Evolutionary conservation across 2,797 vertebrate species (phyloP).

Genomic region (Cuniculus paca): DNA sequence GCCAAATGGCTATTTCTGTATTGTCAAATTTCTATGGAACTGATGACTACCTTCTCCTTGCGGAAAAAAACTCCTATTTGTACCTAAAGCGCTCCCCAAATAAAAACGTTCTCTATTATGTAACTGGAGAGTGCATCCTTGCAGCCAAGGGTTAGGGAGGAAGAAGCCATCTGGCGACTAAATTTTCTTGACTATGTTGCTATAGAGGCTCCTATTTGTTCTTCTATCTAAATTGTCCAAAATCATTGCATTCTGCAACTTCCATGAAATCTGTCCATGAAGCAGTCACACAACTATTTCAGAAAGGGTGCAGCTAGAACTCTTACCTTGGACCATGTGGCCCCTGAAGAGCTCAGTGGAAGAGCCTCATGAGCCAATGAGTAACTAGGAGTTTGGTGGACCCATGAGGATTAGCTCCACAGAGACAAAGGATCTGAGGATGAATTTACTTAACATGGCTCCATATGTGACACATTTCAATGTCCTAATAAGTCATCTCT

Average conservation of each 20-base stretch:
- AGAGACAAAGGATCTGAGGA: conserved; percentile 27
- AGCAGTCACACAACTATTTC: conserved; percentile 35
- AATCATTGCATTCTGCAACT: neutral
- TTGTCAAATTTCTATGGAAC: neutral
- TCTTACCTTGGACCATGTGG: neutral
- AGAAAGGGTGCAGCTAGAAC: neutral
- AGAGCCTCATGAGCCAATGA: neutral
- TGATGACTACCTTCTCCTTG: neutral
- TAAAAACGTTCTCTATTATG: neutral
- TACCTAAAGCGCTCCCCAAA: neutral
- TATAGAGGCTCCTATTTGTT: conserved; percentile 2
- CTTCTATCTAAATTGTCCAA: conserved; percentile 14
- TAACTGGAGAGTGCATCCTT: neutral
- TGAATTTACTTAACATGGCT: neutral
- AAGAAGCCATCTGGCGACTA: neutral
- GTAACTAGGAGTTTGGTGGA: neutral
- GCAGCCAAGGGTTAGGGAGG: neutral
- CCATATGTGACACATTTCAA: neutral
- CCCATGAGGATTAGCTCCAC: neutral
- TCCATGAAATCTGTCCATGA: neutral
- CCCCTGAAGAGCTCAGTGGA: neutral
- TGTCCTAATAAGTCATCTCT: neutral
- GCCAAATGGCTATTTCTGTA: neutral
- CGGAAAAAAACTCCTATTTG: neutral
- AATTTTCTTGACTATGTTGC: neutral